Conservation (phyloP, 2,797 vertebrate genomes). For the Anguilla anguilla region DNA sequence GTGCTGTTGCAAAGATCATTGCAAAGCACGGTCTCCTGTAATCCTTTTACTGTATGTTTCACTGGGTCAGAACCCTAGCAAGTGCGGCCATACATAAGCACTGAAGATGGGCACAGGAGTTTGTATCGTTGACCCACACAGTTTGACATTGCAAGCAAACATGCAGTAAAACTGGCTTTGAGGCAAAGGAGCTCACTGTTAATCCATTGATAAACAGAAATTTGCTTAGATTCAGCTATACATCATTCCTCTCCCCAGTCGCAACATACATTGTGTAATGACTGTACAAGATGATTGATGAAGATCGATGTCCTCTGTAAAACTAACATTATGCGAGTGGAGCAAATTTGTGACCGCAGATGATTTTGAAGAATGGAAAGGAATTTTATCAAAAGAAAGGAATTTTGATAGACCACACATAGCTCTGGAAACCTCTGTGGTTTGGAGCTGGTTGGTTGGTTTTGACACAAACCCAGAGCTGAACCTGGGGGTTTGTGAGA, state of each 20-base stretch:
- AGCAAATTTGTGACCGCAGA: background rate
- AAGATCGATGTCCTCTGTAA: background rate
- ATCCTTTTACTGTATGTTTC: background rate
- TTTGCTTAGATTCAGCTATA: background rate
- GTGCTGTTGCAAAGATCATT: background rate
- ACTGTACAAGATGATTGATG: background rate
- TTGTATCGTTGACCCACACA: background rate
- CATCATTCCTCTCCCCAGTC: background rate
- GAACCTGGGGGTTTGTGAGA: background rate
- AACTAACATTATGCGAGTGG: background rate
- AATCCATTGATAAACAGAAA: background rate
- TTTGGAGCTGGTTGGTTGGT: constrained; percentile 7
- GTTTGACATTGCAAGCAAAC: background rate
- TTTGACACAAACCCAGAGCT: background rate
- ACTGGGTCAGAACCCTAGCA: background rate
- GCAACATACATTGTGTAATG: background rate
- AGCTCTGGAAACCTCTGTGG: constrained; percentile 29
- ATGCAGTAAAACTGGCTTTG: background rate
- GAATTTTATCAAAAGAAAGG: background rate
- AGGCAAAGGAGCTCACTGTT: background rate
- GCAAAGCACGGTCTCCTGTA: background rate
- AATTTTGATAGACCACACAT: background rate
- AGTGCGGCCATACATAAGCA: background rate
- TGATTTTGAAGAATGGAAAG: background rate
- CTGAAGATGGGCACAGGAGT: background rate